Percentiles rank a stretch among this genome's conserved stretches.
Conservation (phyloP, 2,797 vertebrate species). For the Gymnoscopelus microlampas region DNA sequence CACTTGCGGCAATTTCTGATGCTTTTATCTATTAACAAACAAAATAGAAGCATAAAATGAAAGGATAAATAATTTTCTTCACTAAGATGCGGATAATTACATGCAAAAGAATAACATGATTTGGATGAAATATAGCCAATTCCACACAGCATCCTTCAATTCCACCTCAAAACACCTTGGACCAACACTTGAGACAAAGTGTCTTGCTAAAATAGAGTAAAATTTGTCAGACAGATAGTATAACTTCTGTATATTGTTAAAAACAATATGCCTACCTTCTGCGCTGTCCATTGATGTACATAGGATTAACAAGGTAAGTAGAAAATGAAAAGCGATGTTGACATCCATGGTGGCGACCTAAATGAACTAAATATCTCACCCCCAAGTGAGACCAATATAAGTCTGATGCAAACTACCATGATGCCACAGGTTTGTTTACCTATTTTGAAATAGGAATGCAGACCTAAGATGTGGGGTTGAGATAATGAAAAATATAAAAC, state of each 20-base stretch:
- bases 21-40: background rate
- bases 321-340: background rate
- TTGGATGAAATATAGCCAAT: too few relatives aligned
- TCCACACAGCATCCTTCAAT: too few relatives aligned
- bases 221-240: too few relatives aligned
- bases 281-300: background rate
- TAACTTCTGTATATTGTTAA: too few relatives aligned
- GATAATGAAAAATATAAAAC: background rate
- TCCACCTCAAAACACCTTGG: too few relatives aligned
- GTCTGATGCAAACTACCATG: constrained; percentile 3
- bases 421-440: background rate
- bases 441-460: constrained; percentile 1
- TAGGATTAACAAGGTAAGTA: background rate
- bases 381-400: background rate
- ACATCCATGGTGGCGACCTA: constrained; percentile 9
- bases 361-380: background rate
- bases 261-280: background rate
- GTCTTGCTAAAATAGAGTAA: too few relatives aligned
- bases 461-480: background rate
- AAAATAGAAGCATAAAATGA: background rate
- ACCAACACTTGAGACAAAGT: too few relatives aligned
- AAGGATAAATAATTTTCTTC: too few relatives aligned
- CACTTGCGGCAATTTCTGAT: constrained; percentile 4
- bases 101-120: too few relatives aligned
- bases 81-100: too few relatives aligned